Evolutionary conservation across 2,113 vertebrate genomes (phyloP).

Genomic region (Podarcis cretensis): DNA sequence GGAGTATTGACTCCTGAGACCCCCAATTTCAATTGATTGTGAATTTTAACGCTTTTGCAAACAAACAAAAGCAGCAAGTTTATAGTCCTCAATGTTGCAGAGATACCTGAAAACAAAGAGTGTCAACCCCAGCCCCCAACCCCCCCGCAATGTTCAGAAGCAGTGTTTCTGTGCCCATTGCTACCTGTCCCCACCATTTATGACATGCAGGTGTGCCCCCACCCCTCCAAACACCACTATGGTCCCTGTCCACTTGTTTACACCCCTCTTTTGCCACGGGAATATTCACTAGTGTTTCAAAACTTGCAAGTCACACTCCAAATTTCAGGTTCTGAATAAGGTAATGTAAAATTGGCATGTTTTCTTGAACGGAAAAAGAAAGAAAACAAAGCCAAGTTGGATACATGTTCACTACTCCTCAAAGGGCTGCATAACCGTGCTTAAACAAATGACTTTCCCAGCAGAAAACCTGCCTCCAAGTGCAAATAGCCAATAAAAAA

Average conservation of each 20-base stretch:
- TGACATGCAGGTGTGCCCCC: too few species aligned
- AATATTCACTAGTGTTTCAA: not conserved
- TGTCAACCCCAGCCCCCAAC: rapidly evolving
- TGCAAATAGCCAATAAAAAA: too few species aligned
- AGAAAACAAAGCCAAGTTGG: not conserved
- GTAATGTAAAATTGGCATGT: not conserved
- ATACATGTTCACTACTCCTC: not conserved
- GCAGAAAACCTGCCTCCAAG: not conserved
- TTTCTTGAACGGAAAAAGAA: not conserved
- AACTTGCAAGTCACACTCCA: too few species aligned
- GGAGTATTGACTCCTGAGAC: not conserved
- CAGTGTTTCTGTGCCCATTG: too few species aligned
- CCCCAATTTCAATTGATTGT: not conserved
- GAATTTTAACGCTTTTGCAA: not conserved
- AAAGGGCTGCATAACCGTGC: not conserved
- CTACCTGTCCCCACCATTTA: too few species aligned
- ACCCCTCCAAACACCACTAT: not conserved
- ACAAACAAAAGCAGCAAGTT: not conserved
- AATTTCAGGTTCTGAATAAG: not conserved
- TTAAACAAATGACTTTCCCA: not conserved
- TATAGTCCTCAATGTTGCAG: not conserved
- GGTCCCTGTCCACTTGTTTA: too few species aligned
- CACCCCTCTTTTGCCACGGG: not conserved
- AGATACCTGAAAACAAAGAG: not conserved
- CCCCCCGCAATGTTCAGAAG: not conserved